Evolutionary conservation across 2,113 vertebrate genomes (phyloP).

Genomic region (Mormyrus iriodes): DNA sequence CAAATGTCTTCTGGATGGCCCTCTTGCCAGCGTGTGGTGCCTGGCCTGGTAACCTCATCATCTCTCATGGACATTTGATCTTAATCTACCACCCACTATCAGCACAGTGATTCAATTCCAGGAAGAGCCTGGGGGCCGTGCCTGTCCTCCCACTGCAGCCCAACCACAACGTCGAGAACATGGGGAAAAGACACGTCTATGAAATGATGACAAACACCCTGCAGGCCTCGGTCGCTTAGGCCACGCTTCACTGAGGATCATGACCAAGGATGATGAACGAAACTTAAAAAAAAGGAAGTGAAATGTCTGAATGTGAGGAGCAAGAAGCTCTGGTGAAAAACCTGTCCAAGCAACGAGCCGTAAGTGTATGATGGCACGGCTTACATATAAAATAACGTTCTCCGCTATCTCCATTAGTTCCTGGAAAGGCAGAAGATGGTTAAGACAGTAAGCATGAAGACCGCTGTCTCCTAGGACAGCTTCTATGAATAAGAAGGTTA

Average conservation of each 20-base stretch:
- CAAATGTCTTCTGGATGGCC: neutral
- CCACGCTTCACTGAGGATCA: neutral
- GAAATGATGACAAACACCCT: slow-evolving; percentile 2
- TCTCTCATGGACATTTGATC: slow-evolving; percentile 39
- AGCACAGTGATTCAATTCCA: neutral
- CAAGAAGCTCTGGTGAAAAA: neutral
- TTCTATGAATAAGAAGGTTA: slow-evolving; percentile 34
- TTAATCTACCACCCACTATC: slow-evolving; percentile 32
- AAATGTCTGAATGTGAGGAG: neutral
- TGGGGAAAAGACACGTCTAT: neutral
- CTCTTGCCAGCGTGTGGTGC: neutral
- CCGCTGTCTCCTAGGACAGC: slow-evolving; percentile 22
- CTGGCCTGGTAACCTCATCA: slow-evolving; percentile 44
- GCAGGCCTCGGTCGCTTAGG: neutral
- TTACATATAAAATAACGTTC: neutral
- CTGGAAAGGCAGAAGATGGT: neutral
- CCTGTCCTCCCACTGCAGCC: slow-evolving; percentile 23
- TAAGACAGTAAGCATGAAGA: slow-evolving; percentile 17
- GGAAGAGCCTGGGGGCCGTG: slow-evolving; percentile 30
- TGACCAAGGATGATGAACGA: neutral
- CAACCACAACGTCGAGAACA: neutral
- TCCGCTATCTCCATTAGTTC: neutral
- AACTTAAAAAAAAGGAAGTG: neutral
- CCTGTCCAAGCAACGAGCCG: neutral
- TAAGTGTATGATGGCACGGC: neutral